Evolutionary conservation across 1,140 invertebrate genomes (phyloP).

Genomic region (Micrasema longulum): DNA sequence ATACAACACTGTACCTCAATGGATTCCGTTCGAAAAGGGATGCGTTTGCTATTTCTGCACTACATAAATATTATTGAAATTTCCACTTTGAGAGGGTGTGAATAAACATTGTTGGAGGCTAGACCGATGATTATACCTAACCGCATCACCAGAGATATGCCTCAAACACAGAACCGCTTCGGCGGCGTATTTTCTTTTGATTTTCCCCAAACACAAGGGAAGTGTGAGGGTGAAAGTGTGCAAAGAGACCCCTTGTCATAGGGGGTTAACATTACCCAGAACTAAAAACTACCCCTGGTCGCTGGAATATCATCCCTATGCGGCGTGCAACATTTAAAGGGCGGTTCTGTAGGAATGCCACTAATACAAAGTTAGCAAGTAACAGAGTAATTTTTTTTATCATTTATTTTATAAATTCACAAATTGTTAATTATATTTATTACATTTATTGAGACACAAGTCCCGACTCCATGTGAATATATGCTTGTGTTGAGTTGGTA

Average conservation of each 20-base stretch:
- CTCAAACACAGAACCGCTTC: conserved; percentile 35
- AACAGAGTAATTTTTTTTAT: no score
- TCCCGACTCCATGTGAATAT: no score
- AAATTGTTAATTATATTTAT: no score
- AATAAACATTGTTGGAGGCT: conserved; percentile 41
- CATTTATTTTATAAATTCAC: no score
- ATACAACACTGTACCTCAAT: no score
- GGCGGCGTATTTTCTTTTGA: conserved; percentile 54
- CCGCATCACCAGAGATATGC: conserved; percentile 35
- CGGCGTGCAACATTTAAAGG: conserved; percentile 30
- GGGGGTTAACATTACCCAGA: conserved; percentile 5
- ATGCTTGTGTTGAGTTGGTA: no score
- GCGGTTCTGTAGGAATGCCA: conserved; percentile 11
- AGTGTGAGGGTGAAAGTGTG: conserved; percentile 45
- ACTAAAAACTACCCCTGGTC: conserved; percentile 38
- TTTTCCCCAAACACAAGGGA: conserved; percentile 50
- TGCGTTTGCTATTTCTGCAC: conserved; percentile 26
- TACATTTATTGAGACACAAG: no score
- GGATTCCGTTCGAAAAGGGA: conserved; percentile 2
- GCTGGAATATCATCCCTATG: conserved; percentile 31
- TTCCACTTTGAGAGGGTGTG: conserved; percentile 43
- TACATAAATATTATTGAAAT: conserved; percentile 48
- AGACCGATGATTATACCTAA: conserved; percentile 45
- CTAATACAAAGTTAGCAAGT: no score
- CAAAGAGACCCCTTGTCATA: conserved; percentile 19